phyloP scores from a whole-genome alignment of 2,113 vertebrate species.

The Rhea americana region DNA sequence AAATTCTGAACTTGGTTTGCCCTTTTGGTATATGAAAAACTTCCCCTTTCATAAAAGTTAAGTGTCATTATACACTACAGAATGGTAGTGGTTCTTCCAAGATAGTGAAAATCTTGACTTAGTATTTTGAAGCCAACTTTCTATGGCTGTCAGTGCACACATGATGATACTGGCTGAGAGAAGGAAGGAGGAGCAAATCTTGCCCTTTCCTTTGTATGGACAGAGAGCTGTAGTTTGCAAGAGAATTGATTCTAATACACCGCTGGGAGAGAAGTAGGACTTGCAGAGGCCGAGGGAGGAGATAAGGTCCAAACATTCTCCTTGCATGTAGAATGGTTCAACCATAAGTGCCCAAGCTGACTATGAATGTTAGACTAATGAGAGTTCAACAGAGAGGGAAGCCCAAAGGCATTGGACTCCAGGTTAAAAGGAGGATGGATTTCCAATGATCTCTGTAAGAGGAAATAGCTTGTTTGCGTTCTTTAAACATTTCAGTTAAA shows the following conservation, averaged over 20 bases:
- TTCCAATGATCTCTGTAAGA: not conserved
- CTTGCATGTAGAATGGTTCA: not conserved
- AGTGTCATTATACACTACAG: not conserved
- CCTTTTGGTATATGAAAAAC: not conserved
- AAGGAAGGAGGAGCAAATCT: not conserved
- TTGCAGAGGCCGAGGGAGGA: not conserved
- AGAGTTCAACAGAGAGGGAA: not conserved
- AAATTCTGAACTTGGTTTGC: not conserved
- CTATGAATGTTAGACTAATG: not conserved
- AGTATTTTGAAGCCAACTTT: not conserved
- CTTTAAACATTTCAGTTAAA: not conserved
- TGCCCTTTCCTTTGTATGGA: not conserved
- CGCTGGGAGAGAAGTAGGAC: not conserved
- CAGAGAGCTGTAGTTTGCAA: not conserved
- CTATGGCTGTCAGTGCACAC: not conserved
- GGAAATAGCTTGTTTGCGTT: not conserved
- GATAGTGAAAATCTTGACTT: not conserved
- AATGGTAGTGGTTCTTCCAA: not conserved
- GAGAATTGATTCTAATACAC: rapidly evolving
- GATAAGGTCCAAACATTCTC: not conserved
- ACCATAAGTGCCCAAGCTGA: not conserved
- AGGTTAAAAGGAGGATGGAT: not conserved
- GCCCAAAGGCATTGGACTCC: not conserved
- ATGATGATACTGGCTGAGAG: not conserved
- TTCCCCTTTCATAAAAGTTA: not conserved